A percentile compares a stretch with the other conserved stretches of the same genome.
Conservation (phyloP, 2,113 vertebrate species). For the Tetraodon nigroviridis region DNA sequence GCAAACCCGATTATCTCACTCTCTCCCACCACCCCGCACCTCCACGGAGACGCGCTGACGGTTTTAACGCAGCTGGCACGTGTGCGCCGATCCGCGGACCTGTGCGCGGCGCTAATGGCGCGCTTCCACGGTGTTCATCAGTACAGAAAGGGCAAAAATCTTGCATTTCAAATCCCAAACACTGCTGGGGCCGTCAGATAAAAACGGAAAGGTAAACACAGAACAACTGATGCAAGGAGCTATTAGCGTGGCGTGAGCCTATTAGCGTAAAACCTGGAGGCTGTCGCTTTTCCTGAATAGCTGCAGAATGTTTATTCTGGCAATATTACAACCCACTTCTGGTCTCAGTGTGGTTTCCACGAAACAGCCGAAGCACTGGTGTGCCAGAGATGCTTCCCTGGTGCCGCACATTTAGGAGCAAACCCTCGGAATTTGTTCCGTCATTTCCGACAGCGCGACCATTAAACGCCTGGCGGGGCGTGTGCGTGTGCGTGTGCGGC, state of each 20-base stretch:
- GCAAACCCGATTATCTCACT: background rate
- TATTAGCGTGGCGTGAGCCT: constrained; percentile 23
- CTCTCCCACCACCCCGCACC: background rate
- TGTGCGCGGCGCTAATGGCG: constrained; percentile 12
- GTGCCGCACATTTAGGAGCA: no score
- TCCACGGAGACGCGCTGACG: background rate
- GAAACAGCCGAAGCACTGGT: background rate
- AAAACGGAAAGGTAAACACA: constrained; percentile 12
- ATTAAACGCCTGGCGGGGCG: background rate
- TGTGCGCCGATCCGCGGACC: constrained; percentile 14
- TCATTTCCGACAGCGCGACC: no score
- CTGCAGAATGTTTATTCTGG: background rate
- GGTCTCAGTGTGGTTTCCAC: no score
- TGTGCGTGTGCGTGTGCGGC: background rate
- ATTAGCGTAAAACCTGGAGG: constrained; percentile 33
- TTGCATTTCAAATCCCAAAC: background rate
- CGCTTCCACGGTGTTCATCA: background rate
- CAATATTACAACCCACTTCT: no score
- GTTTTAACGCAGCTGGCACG: background rate
- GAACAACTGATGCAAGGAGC: constrained; percentile 50
- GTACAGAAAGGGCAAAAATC: background rate
- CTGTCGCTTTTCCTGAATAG: background rate
- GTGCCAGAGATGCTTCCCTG: no score
- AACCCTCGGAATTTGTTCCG: no score
- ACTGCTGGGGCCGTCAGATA: background rate